Base-by-base conservation (phyloP, 2,113 vertebrate species). In the Scortum barcoo region DNA sequence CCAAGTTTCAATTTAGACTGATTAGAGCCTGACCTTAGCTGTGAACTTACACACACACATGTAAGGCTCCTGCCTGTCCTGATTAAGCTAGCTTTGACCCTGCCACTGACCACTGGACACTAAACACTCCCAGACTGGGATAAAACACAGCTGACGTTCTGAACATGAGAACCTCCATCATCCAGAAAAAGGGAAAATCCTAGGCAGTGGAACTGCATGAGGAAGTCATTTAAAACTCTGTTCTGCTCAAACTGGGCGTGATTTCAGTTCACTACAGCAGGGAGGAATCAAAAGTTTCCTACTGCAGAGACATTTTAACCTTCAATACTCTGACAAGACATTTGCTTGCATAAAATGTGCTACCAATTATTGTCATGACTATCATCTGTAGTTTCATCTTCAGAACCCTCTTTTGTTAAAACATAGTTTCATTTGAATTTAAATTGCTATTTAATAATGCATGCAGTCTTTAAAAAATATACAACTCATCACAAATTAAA, bases 21-120 rank as follows among this genome's bases (percentile, higher is more conserved):
- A 93, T 93, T 91, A 89, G 76, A 84, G 87, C 4, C n/a, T 90
- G 91, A 92, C 91, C 90, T 91, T 78, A 72, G 83, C 85, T 60
- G 66, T 90, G 88, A 87, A 79, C 84, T 80, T 73, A 20, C 67
- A 71, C 54, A 81, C 62, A 19, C 83, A 85, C 54, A 83, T 58
- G 22, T 57, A 48, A 46, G 69, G 38, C 80, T 88, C 79, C 88
- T 88, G 78, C 81, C 40, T 78, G 71, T 89, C 74, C 87, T 88
- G 86, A 91, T 91, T 84, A 89, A 89, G 86, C 60, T 46, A 89
- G 86, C 60, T 46, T 67, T 85, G 91, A 89, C 92, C 91, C 84
- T 42, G 80, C 87, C 87, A 86, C 85, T 93, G 89, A 90, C 91
- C 91, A 90, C 78, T 78, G 87, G 88, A 87, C 90, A 81, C 86